A percentile compares a stretch with the other conserved stretches of the same genome.
phyloP scores from a whole-genome alignment of 1,140 invertebrate genomes.

The Agrypnia vestita region DNA sequence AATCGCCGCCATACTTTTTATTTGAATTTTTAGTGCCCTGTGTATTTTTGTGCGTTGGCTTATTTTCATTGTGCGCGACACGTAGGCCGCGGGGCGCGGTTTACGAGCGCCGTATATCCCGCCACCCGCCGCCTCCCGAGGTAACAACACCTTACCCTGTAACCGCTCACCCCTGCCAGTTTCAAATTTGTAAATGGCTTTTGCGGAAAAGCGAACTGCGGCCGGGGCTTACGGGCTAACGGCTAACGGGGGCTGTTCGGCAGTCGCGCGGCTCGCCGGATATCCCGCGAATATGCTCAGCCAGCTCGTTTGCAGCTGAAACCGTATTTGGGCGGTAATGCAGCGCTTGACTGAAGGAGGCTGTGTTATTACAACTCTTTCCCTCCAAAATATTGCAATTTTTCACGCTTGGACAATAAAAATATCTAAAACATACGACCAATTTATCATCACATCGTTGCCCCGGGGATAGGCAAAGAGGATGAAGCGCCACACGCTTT shows the following conservation, averaged over 20 bases:
- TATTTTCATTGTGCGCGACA: slow-evolving; percentile 55
- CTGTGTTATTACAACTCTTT: not conserved
- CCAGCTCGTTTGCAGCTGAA: slow-evolving; percentile 31
- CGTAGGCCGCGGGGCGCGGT: slow-evolving; percentile 48
- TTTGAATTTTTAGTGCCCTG: slow-evolving; percentile 39
- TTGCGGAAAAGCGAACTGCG: slow-evolving; percentile 57
- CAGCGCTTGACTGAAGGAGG: not conserved
- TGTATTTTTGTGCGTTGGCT: slow-evolving; percentile 47
- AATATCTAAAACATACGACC: no score
- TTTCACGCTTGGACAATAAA: no score
- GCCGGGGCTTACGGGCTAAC: slow-evolving; percentile 1
- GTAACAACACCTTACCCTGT: slow-evolving; percentile 31
- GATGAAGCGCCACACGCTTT: no score
- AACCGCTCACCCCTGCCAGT: slow-evolving; percentile 43
- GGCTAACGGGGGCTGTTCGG: slow-evolving; percentile 11
- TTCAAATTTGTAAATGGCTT: slow-evolving; percentile 61
- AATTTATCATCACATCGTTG: no score
- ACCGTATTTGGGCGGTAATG: not conserved
- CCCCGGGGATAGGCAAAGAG: no score
- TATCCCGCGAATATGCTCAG: slow-evolving; percentile 49
- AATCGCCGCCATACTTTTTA: slow-evolving; percentile 57
- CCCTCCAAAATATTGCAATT: no score
- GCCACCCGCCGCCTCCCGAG: slow-evolving; percentile 12
- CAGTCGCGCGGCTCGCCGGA: slow-evolving; percentile 25
- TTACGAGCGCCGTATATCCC: slow-evolving; percentile 51